Evolutionary conservation across 2,797 vertebrate species (phyloP), one percentile per base, ranked within the genome.

Genomic region (Alcedo quadribrachys): DNA sequence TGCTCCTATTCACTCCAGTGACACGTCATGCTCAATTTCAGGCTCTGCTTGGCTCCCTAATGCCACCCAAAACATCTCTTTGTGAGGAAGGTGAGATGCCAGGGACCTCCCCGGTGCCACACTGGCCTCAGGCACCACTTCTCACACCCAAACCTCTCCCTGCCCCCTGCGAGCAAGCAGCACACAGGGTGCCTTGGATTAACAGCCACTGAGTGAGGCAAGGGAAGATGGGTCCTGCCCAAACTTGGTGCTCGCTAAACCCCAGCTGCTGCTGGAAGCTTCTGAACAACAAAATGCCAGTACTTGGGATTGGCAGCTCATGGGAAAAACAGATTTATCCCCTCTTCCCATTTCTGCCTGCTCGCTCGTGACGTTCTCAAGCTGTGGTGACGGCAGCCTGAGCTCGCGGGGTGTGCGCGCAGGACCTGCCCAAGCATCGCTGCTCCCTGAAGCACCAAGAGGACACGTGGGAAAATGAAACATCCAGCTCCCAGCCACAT

Each of bases 401-500:
- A 33, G 57, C n/a, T 80, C 8, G 2, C 1, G 2, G 57, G 27
- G 9, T 48, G 33, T 58, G 66, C 7, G 13, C 0, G 0, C 1
- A 4, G 58, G 62, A 69, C 35, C 57, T 50, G 53, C 67, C 48
- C 0, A 0, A 43, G n/a, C 82, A 32, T 3, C 16, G 0, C 3
- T 7, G 5, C 25, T 57, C 65, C 35, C 14, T 5, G 30, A 50
- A 35, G 32, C 10, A 7, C 1, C 25, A 8, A 50, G 21, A 40
- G 16, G 19, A 21, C 7, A 1, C 1, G 4, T 5, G 42, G 53
- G 35, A 42, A 53, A 37, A 70, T 2, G 4, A 48, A 37, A 68
- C 2, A 2, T 2, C 5, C 40, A 33, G 1, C 10, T 12, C 33
- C 55, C 1, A 1, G 24, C 22, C 43, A 50, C 13, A 9, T 1